phyloP scores from a whole-genome alignment of 2,113 vertebrate genomes.

The Oncorhynchus nerka region DNA sequence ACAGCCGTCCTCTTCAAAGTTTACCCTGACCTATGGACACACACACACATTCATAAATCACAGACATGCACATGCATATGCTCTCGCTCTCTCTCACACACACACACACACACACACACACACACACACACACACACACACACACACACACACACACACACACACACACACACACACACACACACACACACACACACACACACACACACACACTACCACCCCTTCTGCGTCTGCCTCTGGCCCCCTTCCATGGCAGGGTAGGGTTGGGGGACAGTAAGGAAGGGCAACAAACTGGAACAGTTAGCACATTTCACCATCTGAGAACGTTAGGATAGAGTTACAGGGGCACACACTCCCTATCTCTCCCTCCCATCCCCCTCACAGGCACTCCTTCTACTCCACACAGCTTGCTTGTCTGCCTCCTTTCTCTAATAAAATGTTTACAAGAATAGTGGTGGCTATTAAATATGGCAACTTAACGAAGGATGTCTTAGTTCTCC shows the following conservation, averaged over 20 bases:
- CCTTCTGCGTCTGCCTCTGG: slow-evolving; percentile 24
- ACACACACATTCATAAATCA: neutral
- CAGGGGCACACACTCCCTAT: slow-evolving; percentile 26
- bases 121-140: too few relatives aligned
- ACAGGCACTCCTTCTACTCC: slow-evolving; percentile 3
- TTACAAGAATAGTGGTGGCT: slow-evolving; percentile 36
- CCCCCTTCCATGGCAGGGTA: slow-evolving; percentile 30
- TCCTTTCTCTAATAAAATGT: slow-evolving; percentile 34
- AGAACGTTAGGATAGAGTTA: slow-evolving; percentile 54
- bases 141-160: too few relatives aligned
- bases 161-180: slow-evolving; percentile 23
- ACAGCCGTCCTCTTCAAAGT: neutral
- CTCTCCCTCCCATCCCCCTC: slow-evolving; percentile 16
- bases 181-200: slow-evolving; percentile 13
- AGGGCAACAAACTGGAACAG: slow-evolving; percentile 59
- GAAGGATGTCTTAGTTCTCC: slow-evolving; percentile 22
- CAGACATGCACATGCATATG: slow-evolving; percentile 10
- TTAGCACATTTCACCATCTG: slow-evolving; percentile 66
- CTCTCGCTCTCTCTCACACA: neutral
- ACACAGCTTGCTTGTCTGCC: neutral
- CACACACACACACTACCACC: neutral
- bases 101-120: too few relatives aligned
- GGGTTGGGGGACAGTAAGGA: slow-evolving; percentile 54
- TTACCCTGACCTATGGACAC: neutral
- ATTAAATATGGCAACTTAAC: slow-evolving; percentile 33